Conservation (phyloP, 53 echinoderm and acorn worm species). For the Crossaster papposus region DNA sequence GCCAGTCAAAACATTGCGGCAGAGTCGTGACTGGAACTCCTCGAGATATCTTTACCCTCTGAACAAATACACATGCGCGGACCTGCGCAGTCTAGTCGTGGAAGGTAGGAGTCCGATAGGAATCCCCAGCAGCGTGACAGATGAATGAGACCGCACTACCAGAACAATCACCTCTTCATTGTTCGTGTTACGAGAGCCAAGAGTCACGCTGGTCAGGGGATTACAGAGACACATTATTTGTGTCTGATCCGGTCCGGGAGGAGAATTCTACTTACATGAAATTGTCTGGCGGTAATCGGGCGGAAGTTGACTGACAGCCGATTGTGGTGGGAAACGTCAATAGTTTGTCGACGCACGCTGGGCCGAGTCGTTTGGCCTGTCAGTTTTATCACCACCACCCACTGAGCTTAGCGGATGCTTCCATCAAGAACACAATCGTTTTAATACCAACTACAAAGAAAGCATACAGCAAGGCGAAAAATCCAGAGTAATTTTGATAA, state of each 20-base stretch:
- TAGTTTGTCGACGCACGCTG: conserved; percentile 16
- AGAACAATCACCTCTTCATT: conserved; percentile 5
- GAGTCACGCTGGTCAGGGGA: background rate
- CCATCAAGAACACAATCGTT: background rate
- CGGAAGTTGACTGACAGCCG: conserved; percentile 21
- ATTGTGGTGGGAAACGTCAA: conserved; percentile 13
- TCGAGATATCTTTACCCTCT: background rate
- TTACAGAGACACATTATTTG: conserved; percentile 15
- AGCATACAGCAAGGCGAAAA: no score
- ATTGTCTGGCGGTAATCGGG: conserved; percentile 30
- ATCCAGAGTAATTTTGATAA: background rate
- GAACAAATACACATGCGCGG: background rate
- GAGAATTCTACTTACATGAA: conserved; percentile 7
- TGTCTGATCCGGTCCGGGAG: conserved; percentile 1
- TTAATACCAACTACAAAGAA: no score
- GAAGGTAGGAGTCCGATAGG: no score
- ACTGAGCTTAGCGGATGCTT: background rate
- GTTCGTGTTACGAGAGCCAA: background rate
- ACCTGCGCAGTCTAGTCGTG: background rate
- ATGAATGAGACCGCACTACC: background rate
- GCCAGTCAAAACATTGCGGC: background rate
- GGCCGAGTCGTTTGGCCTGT: background rate
- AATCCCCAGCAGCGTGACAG: background rate
- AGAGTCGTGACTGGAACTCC: background rate
- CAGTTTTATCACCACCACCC: background rate